A percentile compares a stretch with the other conserved stretches of the same genome.
phyloP scores from a whole-genome alignment of 2,797 vertebrate species.

The Loris lydekkerianus region DNA sequence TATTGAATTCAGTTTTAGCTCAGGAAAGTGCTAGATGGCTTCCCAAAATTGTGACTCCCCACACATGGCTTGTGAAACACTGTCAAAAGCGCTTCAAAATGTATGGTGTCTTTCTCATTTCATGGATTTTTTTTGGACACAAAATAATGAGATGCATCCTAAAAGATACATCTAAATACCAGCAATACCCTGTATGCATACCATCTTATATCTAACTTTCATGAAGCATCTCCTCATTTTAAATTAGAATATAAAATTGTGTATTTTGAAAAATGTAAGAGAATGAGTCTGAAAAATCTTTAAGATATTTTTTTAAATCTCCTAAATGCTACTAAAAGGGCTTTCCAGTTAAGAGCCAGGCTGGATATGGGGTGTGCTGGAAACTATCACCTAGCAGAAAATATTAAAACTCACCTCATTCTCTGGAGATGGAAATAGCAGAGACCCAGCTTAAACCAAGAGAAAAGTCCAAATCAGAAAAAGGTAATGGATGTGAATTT shows the following conservation, averaged over 20 bases:
- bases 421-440: not conserved
- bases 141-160: constrained; percentile 1
- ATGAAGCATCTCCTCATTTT: not conserved
- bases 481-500: not conserved
- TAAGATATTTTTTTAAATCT: not conserved
- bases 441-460: not conserved
- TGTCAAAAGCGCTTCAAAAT: constrained; percentile 21
- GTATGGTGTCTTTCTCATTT: not conserved
- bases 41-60: constrained; percentile 3
- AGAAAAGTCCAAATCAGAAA: not conserved
- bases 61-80: not conserved
- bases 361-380: not conserved
- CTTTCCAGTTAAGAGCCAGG: not conserved
- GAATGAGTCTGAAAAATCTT: not conserved
- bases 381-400: not conserved
- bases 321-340: not conserved
- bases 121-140: constrained; percentile 17
- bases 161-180: constrained; percentile 38
- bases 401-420: not conserved
- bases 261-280: not conserved
- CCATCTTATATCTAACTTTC: not conserved
- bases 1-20: not conserved
- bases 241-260: not conserved
- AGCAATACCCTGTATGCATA: not conserved
- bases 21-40: not conserved